Conservation (phyloP, 2,113 vertebrate species). For the Phylloscopus trochiloides region DNA sequence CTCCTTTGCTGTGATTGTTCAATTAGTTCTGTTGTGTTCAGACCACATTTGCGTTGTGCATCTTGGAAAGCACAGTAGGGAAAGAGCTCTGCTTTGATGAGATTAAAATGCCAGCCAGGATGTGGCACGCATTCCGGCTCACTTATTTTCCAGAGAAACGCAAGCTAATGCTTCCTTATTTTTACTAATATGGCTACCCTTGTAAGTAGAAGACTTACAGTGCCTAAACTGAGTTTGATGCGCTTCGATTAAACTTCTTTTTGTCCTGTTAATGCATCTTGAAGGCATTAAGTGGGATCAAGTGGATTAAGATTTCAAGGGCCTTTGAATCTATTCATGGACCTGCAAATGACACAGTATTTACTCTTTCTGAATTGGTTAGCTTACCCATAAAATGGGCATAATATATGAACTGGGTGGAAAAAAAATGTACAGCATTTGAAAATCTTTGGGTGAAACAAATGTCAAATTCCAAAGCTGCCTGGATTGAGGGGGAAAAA, state of each 20-base stretch:
- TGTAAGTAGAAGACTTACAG: neutral
- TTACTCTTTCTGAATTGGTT: neutral
- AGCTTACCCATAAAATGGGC: neutral
- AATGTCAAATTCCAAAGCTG: neutral
- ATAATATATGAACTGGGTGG: neutral
- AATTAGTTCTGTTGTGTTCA: slow-evolving; percentile 69
- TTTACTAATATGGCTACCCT: neutral
- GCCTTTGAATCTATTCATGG: slow-evolving; percentile 22
- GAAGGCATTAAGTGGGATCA: slow-evolving; percentile 41
- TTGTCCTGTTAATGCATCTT: slow-evolving; percentile 49
- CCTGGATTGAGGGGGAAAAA: neutral
- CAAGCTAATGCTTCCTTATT: neutral
- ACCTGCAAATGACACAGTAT: neutral
- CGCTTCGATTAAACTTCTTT: neutral
- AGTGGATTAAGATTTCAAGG: slow-evolving; percentile 48
- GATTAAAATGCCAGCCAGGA: slow-evolving; percentile 46
- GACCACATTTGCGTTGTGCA: slow-evolving; percentile 33
- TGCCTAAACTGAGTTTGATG: neutral
- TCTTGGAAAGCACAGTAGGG: neutral
- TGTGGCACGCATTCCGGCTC: neutral
- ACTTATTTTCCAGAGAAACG: slow-evolving; percentile 31
- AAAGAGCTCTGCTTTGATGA: neutral
- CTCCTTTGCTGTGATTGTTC: slow-evolving; percentile 73
- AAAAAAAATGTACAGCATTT: neutral
- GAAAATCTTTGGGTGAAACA: slow-evolving; percentile 2